Percentiles rank a stretch among this genome's conserved stretches.
Conservation (phyloP, 2,797 vertebrate species). For the Notamacropus eugenii region DNA sequence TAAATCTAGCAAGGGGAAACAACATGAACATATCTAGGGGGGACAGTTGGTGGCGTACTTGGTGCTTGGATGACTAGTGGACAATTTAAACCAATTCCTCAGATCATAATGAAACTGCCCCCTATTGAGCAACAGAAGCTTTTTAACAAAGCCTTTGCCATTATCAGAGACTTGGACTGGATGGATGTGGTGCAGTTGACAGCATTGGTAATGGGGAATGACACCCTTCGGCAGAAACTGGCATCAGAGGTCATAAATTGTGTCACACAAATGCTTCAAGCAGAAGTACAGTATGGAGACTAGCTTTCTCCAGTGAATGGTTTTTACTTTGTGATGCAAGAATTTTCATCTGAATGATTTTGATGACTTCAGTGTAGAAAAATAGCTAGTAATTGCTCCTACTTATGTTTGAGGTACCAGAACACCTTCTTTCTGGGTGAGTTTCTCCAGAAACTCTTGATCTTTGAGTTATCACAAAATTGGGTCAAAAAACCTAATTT, state of each 20-base stretch:
- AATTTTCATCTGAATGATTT: background rate
- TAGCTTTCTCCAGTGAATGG: constrained; percentile 75
- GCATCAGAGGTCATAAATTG: constrained; percentile 85
- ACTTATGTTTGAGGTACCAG: background rate
- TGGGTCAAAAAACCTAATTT: background rate
- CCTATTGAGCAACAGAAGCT: constrained; percentile 88
- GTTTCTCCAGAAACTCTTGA: background rate
- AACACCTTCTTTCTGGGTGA: background rate
- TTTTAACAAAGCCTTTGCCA: constrained; percentile 73
- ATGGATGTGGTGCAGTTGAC: constrained; percentile 87
- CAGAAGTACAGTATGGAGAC: constrained; percentile 86
- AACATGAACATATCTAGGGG: constrained; percentile 80
- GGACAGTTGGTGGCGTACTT: constrained; percentile 88
- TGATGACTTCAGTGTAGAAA: background rate
- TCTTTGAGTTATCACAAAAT: background rate
- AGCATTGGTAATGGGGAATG: constrained; percentile 89
- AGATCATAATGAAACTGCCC: constrained; percentile 92
- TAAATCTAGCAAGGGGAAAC: background rate
- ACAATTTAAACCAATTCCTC: constrained; percentile 90
- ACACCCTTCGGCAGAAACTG: constrained; percentile 86
- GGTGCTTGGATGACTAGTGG: constrained; percentile 90
- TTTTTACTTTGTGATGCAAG: background rate
- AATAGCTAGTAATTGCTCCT: constrained; percentile 1
- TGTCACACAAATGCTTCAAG: constrained; percentile 88
- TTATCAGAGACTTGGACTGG: constrained; percentile 88